Evolutionary conservation across 2,113 vertebrate genomes (phyloP).

Genomic region (Otis tarda): DNA sequence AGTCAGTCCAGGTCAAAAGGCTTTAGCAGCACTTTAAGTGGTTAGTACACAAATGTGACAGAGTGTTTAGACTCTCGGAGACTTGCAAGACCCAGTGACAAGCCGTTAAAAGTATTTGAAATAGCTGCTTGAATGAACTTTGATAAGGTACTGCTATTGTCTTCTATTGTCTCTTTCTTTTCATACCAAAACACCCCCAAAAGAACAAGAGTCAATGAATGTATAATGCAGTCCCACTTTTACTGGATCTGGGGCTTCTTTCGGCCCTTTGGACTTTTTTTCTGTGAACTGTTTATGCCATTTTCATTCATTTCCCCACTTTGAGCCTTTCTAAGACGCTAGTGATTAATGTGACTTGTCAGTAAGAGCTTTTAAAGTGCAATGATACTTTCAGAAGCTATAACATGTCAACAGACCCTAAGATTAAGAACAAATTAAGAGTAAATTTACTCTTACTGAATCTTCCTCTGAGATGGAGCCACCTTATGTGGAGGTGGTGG

Average conservation of each 20-base stretch:
- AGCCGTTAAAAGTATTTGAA: conserved; percentile 96
- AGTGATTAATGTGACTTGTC: conserved; percentile 71
- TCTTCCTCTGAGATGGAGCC: not conserved
- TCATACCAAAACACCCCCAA: conserved; percentile 81
- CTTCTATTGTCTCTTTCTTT: conserved; percentile 80
- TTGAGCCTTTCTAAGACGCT: conserved; percentile 64
- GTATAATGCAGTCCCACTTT: conserved; percentile 84
- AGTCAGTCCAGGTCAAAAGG: conserved; percentile 98
- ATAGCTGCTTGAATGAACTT: conserved; percentile 90
- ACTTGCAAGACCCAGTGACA: conserved; percentile 92
- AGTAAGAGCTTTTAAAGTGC: conserved; percentile 66
- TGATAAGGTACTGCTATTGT: conserved; percentile 90
- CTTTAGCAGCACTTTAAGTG: conserved; percentile 92
- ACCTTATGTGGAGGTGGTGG: not conserved
- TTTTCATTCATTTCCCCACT: conserved; percentile 76
- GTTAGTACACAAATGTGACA: conserved; percentile 99
- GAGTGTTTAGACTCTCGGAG: conserved; percentile 87
- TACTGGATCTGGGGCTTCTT: conserved; percentile 75
- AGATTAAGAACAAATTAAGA: conserved; percentile 71
- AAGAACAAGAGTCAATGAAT: conserved; percentile 90
- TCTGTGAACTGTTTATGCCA: conserved; percentile 74
- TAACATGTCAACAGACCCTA: conserved; percentile 23
- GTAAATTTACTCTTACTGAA: conserved; percentile 60
- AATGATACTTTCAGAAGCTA: conserved; percentile 65
- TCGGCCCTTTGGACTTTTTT: conserved; percentile 69